Evolutionary conservation across 2,888 invertebrate genomes (phyloP).

Genomic region (Aplocera efformata): DNA sequence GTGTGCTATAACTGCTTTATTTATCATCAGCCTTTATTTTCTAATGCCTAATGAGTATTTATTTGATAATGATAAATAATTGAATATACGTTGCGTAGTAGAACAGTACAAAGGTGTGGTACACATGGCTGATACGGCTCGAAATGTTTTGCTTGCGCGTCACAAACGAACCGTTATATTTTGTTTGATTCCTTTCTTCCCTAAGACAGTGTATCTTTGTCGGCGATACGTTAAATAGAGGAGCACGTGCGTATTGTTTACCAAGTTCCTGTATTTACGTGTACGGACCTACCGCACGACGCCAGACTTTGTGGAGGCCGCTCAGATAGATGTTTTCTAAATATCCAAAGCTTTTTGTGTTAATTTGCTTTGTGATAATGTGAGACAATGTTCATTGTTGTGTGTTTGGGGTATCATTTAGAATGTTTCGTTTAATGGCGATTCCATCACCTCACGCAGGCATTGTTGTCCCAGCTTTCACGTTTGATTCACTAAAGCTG

Average conservation of each 20-base stretch:
- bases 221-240: slow-evolving; percentile 40
- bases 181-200: slow-evolving; percentile 27
- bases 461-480: slow-evolving; percentile 13
- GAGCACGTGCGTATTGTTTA: slow-evolving; percentile 56
- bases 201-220: slow-evolving; percentile 43
- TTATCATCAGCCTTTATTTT: slow-evolving; percentile 19
- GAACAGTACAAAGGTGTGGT: background rate
- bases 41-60: slow-evolving; percentile 2
- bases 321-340: slow-evolving; percentile 31
- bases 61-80: slow-evolving; percentile 4
- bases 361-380: slow-evolving; percentile 44
- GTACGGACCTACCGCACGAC: slow-evolving; percentile 58
- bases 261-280: slow-evolving; percentile 44
- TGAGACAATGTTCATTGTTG: slow-evolving; percentile 38
- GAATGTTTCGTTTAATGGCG: slow-evolving; percentile 15
- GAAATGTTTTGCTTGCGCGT: slow-evolving; percentile 11
- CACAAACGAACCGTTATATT: slow-evolving; percentile 22
- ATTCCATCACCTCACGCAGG: slow-evolving; percentile 5
- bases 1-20: slow-evolving; percentile 12
- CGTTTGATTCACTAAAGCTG: slow-evolving; percentile 29
- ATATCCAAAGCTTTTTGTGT: slow-evolving; percentile 27
- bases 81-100: slow-evolving; percentile 3
- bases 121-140: slow-evolving; percentile 3
- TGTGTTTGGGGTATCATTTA: slow-evolving; percentile 31
- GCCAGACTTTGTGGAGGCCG: slow-evolving; percentile 30